Conservation (phyloP, 2,113 vertebrate species). For the Triplophysa rosa region DNA sequence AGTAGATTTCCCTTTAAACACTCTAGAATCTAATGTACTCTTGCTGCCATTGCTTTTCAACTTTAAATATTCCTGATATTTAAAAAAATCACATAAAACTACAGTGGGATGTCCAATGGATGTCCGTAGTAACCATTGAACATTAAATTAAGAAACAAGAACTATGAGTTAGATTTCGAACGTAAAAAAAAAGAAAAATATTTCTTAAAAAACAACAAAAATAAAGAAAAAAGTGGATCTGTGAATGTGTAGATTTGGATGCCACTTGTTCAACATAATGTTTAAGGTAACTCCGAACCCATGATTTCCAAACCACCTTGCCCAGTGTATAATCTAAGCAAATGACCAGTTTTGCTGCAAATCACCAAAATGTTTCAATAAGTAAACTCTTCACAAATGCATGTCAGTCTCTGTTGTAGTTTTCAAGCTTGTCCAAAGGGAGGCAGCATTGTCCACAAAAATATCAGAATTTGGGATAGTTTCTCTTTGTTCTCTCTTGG, state of each 20-base stretch:
- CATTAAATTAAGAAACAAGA: slow-evolving; percentile 30
- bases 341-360: not conserved
- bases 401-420: not conserved
- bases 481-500: slow-evolving; percentile 31
- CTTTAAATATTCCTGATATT: not conserved
- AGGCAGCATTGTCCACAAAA: slow-evolving; percentile 15
- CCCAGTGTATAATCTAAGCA: not conserved
- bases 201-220: not conserved
- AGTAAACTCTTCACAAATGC: slow-evolving; percentile 18
- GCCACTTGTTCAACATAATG: slow-evolving; percentile 19
- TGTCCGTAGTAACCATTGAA: slow-evolving; percentile 20
- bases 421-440: slow-evolving; percentile 17
- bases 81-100: not conserved
- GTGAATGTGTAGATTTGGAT: slow-evolving; percentile 47
- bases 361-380: slow-evolving; percentile 14
- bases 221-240: slow-evolving; percentile 27
- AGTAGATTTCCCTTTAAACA: no score
- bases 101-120: slow-evolving; percentile 23
- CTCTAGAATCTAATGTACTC: not conserved
- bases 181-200: not conserved
- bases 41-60: not conserved
- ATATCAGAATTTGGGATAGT: slow-evolving; percentile 21
- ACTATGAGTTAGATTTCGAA: slow-evolving; percentile 23
- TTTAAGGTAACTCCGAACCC: not conserved
- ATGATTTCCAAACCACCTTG: not conserved